Evolutionary conservation across 2,113 vertebrate genomes (phyloP).

Genomic region (Felis catus): DNA sequence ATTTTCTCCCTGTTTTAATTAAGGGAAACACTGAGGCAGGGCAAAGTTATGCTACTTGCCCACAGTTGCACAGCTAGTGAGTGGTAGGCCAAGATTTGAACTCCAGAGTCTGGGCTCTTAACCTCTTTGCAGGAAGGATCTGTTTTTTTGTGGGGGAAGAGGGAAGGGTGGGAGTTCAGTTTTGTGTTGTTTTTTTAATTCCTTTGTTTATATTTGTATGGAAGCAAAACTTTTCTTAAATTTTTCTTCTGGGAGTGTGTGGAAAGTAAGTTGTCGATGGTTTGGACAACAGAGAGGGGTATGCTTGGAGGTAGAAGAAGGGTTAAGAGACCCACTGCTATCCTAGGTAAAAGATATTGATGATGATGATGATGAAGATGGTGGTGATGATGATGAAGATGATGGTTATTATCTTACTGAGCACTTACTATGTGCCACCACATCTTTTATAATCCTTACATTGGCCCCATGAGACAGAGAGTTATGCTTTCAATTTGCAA

Average conservation of each 20-base stretch:
- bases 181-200: not conserved
- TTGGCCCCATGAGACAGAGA: not conserved
- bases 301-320: too few species aligned
- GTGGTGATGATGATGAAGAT: not conserved
- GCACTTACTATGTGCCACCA: not conserved
- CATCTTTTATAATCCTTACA: not conserved
- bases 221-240: not conserved
- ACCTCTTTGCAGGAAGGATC: not conserved
- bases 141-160: rapidly evolving
- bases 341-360: not conserved
- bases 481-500: not conserved
- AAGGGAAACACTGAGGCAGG: not conserved
- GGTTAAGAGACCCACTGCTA: not conserved
- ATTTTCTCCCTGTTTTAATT: not conserved
- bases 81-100: not conserved
- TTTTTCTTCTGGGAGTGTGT: not conserved
- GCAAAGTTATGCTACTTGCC: not conserved
- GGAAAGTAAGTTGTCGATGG: not conserved
- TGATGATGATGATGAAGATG: not conserved
- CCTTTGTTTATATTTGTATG: not conserved
- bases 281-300: not conserved
- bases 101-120: not conserved
- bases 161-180: not conserved
- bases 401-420: not conserved
- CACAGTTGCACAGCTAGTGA: not conserved